A percentile compares a stretch with the other conserved stretches of the same genome.
These are phyloP conservation scores for Druon quercuslanigerum DNA, from an alignment of 1,140 invertebrate genomes.

Conservation along the genomic window DNA sequence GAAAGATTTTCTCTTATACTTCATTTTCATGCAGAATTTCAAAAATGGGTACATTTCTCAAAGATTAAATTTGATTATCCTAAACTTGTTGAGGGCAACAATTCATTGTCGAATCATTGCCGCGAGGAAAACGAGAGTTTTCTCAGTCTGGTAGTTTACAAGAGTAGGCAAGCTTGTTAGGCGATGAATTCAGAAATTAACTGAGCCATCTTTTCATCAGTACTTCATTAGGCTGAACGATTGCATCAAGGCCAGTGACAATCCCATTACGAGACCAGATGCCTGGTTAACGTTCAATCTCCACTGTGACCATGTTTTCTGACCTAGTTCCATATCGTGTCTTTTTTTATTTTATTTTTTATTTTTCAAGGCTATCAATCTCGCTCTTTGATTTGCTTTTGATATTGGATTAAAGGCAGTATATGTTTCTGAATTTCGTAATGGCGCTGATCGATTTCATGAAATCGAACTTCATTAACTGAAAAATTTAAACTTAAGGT, in stretches of 20 bases:
- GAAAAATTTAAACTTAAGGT: too few relatives aligned
- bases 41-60: too few relatives aligned
- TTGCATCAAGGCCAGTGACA: constrained; percentile 46
- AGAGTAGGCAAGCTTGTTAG: constrained; percentile 40
- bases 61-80: background rate
- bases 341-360: constrained; percentile 27
- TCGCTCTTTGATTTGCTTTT: background rate
- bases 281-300: constrained; percentile 47
- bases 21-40: too few relatives aligned
- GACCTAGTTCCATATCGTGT: constrained; percentile 20
- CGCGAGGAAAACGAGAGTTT: background rate
- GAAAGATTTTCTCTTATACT: too few relatives aligned
- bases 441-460: too few relatives aligned
- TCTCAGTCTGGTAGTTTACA: background rate
- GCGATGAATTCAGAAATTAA: constrained; percentile 35
- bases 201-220: constrained; percentile 52
- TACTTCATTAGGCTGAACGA: constrained; percentile 50
- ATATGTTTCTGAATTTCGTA: too few relatives aligned
- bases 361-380: constrained; percentile 21
- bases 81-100: background rate
- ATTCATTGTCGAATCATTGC: background rate
- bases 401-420: too few relatives aligned
- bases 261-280: constrained; percentile 47
- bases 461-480: too few relatives aligned
- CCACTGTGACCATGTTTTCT: constrained; percentile 25